These are phyloP conservation scores for Metopolophium dirhodum DNA, from an alignment of 1,140 invertebrate species.

Conservation along the genomic window DNA sequence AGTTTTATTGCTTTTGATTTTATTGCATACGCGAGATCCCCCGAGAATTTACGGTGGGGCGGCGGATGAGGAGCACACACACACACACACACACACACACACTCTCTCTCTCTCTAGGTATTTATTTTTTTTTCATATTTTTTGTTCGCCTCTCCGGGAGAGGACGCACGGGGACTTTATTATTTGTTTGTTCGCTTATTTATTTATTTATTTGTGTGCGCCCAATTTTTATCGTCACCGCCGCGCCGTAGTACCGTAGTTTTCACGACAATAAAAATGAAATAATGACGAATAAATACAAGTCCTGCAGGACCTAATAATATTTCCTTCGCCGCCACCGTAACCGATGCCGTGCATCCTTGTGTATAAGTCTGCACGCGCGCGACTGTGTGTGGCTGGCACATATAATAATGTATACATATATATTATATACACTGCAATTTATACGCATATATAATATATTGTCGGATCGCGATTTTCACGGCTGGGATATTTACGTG, in stretches of 20 bases:
- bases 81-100: too few relatives aligned
- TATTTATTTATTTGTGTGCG: slow-evolving; percentile 29
- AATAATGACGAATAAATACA: slow-evolving; percentile 40
- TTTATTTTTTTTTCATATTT: background rate
- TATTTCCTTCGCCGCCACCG: background rate
- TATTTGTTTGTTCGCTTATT: slow-evolving; percentile 36
- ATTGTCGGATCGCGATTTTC: slow-evolving; percentile 15
- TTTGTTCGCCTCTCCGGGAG: background rate
- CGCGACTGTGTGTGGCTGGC: background rate
- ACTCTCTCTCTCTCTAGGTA: background rate
- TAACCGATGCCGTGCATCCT: background rate
- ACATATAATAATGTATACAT: background rate
- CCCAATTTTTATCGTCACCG: slow-evolving; percentile 25
- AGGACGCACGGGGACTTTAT: slow-evolving; percentile 1
- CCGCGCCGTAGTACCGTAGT: background rate
- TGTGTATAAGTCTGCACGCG: background rate
- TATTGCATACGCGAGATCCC: background rate
- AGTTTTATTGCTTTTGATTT: slow-evolving; percentile 55
- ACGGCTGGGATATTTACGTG: slow-evolving; percentile 32
- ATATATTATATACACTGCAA: background rate
- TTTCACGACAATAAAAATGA: slow-evolving; percentile 42
- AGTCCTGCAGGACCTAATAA: slow-evolving; percentile 10
- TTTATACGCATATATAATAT: background rate
- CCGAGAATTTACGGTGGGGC: background rate
- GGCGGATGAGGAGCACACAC: background rate